Conservation (phyloP, 2,113 vertebrate species). For the Ginglymostoma cirratum region DNA sequence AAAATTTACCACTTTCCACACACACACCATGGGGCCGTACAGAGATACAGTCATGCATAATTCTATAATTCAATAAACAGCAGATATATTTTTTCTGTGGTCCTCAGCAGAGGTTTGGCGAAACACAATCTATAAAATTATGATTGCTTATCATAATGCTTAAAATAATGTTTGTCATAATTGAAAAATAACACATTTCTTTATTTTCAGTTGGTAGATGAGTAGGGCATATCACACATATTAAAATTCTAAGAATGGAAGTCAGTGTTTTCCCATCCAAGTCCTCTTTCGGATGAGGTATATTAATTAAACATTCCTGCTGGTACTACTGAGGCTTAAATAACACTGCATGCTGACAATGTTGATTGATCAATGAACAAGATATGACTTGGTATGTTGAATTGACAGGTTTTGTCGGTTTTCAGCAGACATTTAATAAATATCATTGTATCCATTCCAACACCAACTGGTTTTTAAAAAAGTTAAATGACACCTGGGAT, state of each 20-base stretch:
- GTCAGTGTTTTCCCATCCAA: neutral
- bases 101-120: neutral
- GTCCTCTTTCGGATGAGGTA: neutral
- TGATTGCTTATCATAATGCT: neutral
- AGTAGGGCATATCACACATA: neutral
- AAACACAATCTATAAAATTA: neutral
- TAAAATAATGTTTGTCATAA: neutral
- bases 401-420: neutral
- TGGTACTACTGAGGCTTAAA: neutral
- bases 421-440: neutral
- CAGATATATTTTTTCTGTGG: neutral
- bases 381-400: no score
- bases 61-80: neutral
- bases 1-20: neutral
- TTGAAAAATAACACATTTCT: neutral
- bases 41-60: neutral
- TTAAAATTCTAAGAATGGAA: neutral
- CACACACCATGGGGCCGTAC: neutral
- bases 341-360: neutral
- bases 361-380: neutral
- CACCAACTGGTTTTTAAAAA: neutral
- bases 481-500: neutral
- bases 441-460: neutral
- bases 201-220: neutral
- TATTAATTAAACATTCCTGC: no score